Evolutionary conservation across 2,113 vertebrate species (phyloP).

Genomic region (Hiodon alosoides): DNA sequence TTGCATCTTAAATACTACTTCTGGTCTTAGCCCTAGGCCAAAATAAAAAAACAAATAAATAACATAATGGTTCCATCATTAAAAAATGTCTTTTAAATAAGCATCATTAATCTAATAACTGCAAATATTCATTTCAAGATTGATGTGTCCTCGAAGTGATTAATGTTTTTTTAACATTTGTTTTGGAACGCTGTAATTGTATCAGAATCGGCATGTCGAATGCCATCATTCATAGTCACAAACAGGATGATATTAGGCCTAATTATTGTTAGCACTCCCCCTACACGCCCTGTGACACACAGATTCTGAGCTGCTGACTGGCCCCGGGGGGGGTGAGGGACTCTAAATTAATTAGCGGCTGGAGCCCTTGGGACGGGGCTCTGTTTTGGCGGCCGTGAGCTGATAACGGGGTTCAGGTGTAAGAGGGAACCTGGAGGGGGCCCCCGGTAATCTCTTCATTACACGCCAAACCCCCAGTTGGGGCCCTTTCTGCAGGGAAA

Average conservation of each 20-base stretch:
- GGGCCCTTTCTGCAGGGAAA: neutral
- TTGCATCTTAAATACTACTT: too few species aligned
- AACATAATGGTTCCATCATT: too few species aligned
- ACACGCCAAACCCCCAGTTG: neutral
- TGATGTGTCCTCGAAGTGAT: neutral
- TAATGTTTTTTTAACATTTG: neutral
- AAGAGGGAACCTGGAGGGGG: neutral
- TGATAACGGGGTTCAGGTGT: conserved; percentile 8
- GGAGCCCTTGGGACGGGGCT: neutral
- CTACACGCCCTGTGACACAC: neutral
- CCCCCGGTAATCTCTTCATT: conserved; percentile 1
- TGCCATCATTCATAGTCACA: neutral
- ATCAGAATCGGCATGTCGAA: neutral
- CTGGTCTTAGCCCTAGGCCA: too few species aligned
- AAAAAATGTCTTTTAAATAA: neutral
- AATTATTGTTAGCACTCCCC: neutral
- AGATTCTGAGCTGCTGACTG: neutral
- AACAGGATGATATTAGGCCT: neutral
- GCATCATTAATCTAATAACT: too few species aligned
- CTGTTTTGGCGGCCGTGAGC: neutral
- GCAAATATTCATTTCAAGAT: neutral
- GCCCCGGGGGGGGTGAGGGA: neutral
- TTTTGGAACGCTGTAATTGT: neutral
- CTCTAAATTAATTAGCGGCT: conserved; percentile 11
- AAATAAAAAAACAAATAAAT: too few species aligned